These are phyloP conservation scores for Trematomus loennbergii DNA, from an alignment of 2,113 vertebrate genomes.

Conservation along the genomic window DNA sequence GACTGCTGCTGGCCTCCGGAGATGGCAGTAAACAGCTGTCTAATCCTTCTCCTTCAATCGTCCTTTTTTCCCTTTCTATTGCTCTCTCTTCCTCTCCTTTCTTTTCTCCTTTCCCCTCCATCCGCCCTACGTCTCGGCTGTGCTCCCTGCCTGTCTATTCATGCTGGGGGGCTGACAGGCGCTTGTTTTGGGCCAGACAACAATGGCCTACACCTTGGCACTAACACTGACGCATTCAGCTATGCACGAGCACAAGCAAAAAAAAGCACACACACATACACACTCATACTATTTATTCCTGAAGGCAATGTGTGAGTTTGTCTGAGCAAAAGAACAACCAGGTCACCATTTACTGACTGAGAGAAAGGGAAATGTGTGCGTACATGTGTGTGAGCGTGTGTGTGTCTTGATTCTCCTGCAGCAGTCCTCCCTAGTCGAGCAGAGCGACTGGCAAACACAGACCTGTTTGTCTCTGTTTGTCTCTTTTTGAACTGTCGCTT, in stretches of 20 bases:
- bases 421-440: constrained; percentile 38
- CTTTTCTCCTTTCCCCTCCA: constrained; percentile 15
- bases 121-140: constrained; percentile 12
- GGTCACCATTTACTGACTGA: constrained; percentile 46
- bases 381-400: constrained; percentile 25
- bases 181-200: constrained; percentile 58
- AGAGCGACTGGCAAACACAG: constrained; percentile 70
- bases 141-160: constrained; percentile 28
- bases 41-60: constrained; percentile 59
- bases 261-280: background rate
- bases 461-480: constrained; percentile 73
- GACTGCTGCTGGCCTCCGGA: constrained; percentile 65
- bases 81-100: background rate
- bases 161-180: constrained; percentile 33
- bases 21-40: constrained; percentile 74
- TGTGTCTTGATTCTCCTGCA: constrained; percentile 52
- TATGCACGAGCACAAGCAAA: constrained; percentile 16
- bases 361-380: constrained; percentile 21
- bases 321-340: constrained; percentile 53
- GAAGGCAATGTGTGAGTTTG: constrained; percentile 18
- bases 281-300: constrained; percentile 2
- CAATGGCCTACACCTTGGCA: constrained; percentile 58
- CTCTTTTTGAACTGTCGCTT: constrained; percentile 57
- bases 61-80: constrained; percentile 18
- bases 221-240: constrained; percentile 26